Percentiles rank a stretch among this genome's conserved stretches.
Evolutionary conservation across 2,113 vertebrate species (phyloP).

Genomic region (Pteronura brasiliensis): DNA sequence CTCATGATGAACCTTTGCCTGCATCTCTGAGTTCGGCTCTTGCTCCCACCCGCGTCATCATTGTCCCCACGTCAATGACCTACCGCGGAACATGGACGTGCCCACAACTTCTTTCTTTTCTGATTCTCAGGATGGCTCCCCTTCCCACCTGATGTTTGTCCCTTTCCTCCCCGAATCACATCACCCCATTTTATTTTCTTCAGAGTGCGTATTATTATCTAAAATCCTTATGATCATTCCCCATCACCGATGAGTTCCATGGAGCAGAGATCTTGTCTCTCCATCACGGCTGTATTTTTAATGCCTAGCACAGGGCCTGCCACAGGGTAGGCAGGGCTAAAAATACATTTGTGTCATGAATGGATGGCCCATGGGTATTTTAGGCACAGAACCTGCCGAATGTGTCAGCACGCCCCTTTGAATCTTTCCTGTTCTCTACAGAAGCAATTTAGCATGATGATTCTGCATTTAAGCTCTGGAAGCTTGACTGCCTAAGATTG

Average conservation of each 20-base stretch:
- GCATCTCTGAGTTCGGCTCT: background rate
- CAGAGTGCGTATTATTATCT: background rate
- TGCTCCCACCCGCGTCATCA: rapidly evolving
- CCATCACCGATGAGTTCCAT: background rate
- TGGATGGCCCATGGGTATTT: conserved; percentile 5
- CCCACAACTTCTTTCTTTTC: background rate
- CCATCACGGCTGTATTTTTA: background rate
- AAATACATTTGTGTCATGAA: background rate
- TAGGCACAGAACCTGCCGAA: background rate
- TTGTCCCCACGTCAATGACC: background rate
- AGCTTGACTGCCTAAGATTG: background rate
- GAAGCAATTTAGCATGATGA: background rate
- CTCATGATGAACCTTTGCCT: background rate
- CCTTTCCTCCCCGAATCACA: no score
- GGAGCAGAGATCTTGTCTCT: background rate
- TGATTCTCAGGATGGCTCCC: background rate
- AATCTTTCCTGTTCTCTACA: background rate
- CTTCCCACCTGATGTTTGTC: background rate
- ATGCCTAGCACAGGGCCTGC: background rate
- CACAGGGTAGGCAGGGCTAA: background rate
- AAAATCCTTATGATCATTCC: background rate
- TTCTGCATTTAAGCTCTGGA: background rate
- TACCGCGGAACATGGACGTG: rapidly evolving
- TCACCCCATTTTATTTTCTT: background rate
- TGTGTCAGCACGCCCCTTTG: background rate